These are phyloP conservation scores for Amaurobius ferox DNA, from an alignment of 2,888 invertebrate genomes.

Conservation along the genomic window DNA sequence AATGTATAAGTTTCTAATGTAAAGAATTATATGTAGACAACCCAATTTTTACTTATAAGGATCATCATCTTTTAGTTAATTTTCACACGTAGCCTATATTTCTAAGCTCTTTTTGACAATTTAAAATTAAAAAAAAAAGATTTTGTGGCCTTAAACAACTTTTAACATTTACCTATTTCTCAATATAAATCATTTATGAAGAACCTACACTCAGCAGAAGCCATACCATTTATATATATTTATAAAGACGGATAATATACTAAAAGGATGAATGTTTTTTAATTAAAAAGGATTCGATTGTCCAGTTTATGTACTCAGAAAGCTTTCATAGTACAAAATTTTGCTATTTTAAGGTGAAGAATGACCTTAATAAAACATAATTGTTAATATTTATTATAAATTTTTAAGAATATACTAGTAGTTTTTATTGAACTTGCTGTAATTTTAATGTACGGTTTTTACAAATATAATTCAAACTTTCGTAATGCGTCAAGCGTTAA, in stretches of 20 bases:
- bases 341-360: no score
- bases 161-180: background rate
- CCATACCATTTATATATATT: background rate
- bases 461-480: no score
- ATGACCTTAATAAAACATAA: no score
- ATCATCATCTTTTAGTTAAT: background rate
- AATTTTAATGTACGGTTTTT: no score
- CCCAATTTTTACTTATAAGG: background rate
- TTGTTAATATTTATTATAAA: no score
- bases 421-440: no score
- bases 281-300: background rate
- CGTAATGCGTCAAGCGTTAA: no score
- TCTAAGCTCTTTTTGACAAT: background rate
- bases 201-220: background rate
- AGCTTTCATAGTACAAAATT: no score
- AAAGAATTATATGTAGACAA: background rate
- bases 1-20: background rate
- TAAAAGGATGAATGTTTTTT: background rate
- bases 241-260: background rate
- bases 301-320: background rate
- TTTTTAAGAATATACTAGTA: no score
- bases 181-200: background rate
- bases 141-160: constrained; percentile 3
- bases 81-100: background rate
- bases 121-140: background rate